Percentiles rank a stretch among this genome's conserved stretches.
phyloP scores from a whole-genome alignment of 2,797 vertebrate genomes.

The Masticophis lateralis region DNA sequence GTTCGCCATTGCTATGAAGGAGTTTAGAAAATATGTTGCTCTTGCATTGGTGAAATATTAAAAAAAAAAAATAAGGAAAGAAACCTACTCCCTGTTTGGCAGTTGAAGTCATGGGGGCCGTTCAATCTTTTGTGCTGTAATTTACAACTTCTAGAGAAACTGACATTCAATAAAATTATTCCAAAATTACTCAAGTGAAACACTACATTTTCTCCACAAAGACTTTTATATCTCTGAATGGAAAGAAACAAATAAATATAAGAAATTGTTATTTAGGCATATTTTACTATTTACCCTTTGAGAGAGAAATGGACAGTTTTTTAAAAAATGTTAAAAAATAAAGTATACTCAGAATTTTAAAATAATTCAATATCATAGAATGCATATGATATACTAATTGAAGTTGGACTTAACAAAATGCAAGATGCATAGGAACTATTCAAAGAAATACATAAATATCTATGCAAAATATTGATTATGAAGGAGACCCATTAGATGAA shows the following conservation, averaged over 20 bases:
- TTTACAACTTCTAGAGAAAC: neutral
- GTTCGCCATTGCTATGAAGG: neutral
- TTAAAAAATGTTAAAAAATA: neutral
- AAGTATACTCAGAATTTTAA: neutral
- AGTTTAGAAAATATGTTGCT: neutral
- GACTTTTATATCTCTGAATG: neutral
- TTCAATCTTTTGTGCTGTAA: neutral
- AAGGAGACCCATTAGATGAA: conserved; percentile 40
- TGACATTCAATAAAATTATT: neutral
- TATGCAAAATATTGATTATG: conserved; percentile 28
- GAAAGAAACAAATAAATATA: neutral
- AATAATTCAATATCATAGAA: neutral
- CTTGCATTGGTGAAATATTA: neutral
- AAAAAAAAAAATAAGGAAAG: neutral
- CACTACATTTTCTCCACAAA: neutral
- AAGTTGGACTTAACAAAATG: neutral
- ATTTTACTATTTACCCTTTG: neutral
- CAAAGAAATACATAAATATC: neutral
- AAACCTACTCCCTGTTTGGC: neutral
- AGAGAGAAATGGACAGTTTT: neutral
- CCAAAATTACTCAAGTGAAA: neutral
- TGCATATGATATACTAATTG: neutral
- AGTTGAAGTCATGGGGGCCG: neutral
- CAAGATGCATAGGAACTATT: neutral
- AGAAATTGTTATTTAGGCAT: neutral